Percentiles rank a stretch among this genome's conserved stretches.
phyloP scores from a whole-genome alignment of 2,113 vertebrate species.

The Galeopterus variegatus region DNA sequence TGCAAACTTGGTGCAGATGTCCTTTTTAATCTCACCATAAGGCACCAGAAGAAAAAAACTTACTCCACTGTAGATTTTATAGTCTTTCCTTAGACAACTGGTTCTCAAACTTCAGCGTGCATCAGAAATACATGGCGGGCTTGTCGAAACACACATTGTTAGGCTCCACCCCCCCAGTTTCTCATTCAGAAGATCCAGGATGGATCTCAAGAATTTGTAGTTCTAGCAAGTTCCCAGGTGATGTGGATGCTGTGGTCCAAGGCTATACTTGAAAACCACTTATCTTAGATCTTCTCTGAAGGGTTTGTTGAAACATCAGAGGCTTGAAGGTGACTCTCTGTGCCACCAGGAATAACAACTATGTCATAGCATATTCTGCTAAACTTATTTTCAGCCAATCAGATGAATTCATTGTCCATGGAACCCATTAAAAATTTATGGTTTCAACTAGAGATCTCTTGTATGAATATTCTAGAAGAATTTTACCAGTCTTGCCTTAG shows the following conservation, averaged over 20 bases:
- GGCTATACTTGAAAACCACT: conserved; percentile 4
- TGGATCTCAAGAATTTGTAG: conserved; percentile 7
- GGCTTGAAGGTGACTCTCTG: background rate
- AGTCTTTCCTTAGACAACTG: conserved; percentile 9
- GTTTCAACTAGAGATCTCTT: background rate
- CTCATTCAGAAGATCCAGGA: conserved; percentile 2
- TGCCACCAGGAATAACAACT: background rate
- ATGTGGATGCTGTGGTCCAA: background rate
- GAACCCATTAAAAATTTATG: background rate
- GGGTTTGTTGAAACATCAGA: background rate
- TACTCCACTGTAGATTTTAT: background rate
- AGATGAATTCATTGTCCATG: background rate
- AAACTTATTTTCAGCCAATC: background rate
- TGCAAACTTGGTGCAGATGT: background rate
- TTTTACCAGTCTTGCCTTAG: background rate
- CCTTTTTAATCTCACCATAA: background rate
- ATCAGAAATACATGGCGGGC: background rate
- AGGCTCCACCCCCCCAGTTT: background rate
- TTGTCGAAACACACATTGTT: conserved; percentile 5
- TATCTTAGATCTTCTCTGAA: conserved; percentile 1
- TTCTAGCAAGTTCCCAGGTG: conserved; percentile 21
- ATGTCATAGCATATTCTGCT: background rate
- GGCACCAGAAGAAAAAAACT: background rate
- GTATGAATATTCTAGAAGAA: conserved; percentile 4
- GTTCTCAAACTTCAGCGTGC: background rate